A percentile compares a stretch with the other conserved stretches of the same genome.
phyloP scores from a whole-genome alignment of 2,888 invertebrate genomes.

The Anaspis maculata region DNA sequence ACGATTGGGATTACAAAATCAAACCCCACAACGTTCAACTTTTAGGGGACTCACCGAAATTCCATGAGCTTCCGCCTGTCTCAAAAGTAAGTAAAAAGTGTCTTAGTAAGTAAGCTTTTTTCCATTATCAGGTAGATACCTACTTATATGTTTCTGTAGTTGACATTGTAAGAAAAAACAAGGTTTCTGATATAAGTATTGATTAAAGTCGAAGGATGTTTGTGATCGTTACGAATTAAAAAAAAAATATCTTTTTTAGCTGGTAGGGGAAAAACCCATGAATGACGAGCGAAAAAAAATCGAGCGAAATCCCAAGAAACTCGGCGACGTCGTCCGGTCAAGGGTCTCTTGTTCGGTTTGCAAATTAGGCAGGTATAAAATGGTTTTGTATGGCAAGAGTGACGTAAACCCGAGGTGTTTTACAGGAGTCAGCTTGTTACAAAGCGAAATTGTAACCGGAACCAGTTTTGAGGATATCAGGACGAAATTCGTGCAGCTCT shows the following conservation, averaged over 20 bases:
- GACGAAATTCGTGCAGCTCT: slow-evolving; percentile 71
- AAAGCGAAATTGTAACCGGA: slow-evolving; percentile 64
- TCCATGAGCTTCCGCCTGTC: slow-evolving; percentile 20
- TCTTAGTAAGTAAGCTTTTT: no score
- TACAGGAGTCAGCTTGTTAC: slow-evolving; percentile 66
- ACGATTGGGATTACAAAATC: slow-evolving; percentile 26
- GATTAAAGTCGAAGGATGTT: no score
- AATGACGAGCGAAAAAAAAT: not conserved
- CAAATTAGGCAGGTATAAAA: slow-evolving; percentile 19
- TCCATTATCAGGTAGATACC: no score
- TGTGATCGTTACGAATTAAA: no score
- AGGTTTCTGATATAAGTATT: no score
- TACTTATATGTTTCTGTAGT: no score
- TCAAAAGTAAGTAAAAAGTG: slow-evolving; percentile 9
- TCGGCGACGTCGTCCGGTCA: slow-evolving; percentile 23
- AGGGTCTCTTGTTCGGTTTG: slow-evolving; percentile 28
- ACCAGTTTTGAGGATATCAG: slow-evolving; percentile 72
- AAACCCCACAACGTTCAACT: slow-evolving; percentile 23
- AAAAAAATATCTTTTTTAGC: no score
- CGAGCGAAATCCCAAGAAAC: slow-evolving; percentile 20
- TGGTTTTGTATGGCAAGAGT: no score
- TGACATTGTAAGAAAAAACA: no score
- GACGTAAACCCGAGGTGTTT: no score
- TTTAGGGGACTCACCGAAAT: slow-evolving; percentile 16
- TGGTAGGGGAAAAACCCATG: slow-evolving; percentile 3